Evolutionary conservation across 2,797 vertebrate species (phyloP), one percentile per base, ranked within the genome.

Genomic region (Sebastes vulpes): DNA sequence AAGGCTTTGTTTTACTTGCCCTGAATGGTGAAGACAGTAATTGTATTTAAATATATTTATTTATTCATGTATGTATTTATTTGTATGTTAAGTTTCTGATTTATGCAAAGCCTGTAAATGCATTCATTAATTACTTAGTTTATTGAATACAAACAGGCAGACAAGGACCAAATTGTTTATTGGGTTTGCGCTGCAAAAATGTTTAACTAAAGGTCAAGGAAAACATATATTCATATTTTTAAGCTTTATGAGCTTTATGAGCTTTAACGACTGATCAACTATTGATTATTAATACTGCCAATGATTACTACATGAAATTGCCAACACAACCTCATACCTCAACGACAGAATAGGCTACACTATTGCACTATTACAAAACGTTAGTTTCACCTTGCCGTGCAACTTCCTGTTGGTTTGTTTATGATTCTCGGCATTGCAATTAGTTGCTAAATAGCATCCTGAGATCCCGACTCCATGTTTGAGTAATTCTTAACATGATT

Each of bases 391-490:
- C 32, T 76, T 28, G 0, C 1, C 4, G 46, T 42, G 21, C 1
- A 74, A 54, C 18, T 20, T 74, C 66, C 12, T 57, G 9, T 70
- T 60, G 65, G 48, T 67, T 71, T 79, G 60, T 73, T 81, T 81
- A 53, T 66, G 80, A 72, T 65, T 76, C 57, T 70, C 70, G 42
- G 67, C 75, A 73, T 18, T 73, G 7, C 73, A 84, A 91, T 91
- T 79, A 85, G 59, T 63, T 26, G 69, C 72, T 71, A 76, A 84
- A 86, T 61, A 57, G 56, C 79, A 76, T 85, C 72, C 52, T 46
- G 35, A 78, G 68, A 88, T 32, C 21, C 67, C 6, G 61, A 75
- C 32, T 59, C 56, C 56, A 2, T 66, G 74, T 91, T 79, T 6
- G 59, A 74, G 65, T 74, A 54, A 77, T 68, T 76, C 56, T 72